Evolutionary conservation across 2,888 invertebrate genomes (phyloP), one percentile per base, ranked within the genome.

Genomic region (Andrena camellia): DNA sequence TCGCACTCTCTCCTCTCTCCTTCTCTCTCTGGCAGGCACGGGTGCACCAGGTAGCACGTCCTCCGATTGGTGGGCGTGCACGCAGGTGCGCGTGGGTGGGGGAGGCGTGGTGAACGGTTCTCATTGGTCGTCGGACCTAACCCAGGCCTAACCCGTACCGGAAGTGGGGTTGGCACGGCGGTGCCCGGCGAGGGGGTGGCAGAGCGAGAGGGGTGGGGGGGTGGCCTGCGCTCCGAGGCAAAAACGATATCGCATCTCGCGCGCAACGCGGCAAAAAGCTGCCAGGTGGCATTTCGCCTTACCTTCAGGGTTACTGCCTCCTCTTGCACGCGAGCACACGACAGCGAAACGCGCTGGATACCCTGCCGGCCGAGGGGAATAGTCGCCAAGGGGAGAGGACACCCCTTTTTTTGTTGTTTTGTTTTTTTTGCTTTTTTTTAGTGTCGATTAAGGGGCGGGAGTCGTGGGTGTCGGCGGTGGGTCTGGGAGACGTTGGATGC

Each of bases 1-100:
- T 72, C 17, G 48, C 13, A 54, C 13, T 17, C 57, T 57, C 57
- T 54, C 60, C 63, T 72, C 72, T 67, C 57, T 64, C 33, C 52
- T 57, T 68, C 54, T 35, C 63, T 72, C 57, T 10, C 17, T 13
- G 54, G 10, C 67, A 42, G 68, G 54, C 67, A 48, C 73, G 42
- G 78, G 86, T 88, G 84, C 86, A 84, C 86, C 83, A 86, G 89
- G 84, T 88, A 89, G 90, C 84, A 57, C 78, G 86, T 78, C 60
- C 91, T 90, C 90, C 89, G 89, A 89, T 86, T 86, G 90, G 91
- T 92, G 90, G 93, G 92, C 93, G 93, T 92, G 91, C 59, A 79
- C 88, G 88, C 93, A 94, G 93, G 94, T 93, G 93, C 93, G 94
- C 93, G 94, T 94, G 92, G 94, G 94, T 94, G 94, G 92, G 90